Conservation (phyloP, 2,113 vertebrate species). For the Tylochromis polylepis region DNA sequence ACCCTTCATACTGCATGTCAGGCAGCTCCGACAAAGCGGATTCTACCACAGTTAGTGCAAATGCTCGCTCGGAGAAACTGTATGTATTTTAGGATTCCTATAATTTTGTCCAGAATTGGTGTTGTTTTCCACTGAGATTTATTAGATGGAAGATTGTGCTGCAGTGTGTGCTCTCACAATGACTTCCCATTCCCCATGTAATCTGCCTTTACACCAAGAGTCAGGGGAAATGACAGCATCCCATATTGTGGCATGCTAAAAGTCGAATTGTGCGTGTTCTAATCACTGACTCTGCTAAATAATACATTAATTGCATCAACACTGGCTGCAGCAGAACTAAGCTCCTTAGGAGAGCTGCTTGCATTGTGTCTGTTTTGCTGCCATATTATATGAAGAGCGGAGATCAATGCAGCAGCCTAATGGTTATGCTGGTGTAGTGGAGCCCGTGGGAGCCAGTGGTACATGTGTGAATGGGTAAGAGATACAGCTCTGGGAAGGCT, state of each 20-base stretch:
- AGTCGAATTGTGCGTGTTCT: conserved; percentile 42
- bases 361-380: conserved; percentile 28
- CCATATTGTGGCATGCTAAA: conserved; percentile 1
- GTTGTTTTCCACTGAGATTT: background rate
- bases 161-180: background rate
- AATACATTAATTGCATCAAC: conserved; percentile 60
- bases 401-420: conserved; percentile 49
- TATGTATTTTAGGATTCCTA: background rate
- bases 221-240: conserved; percentile 22
- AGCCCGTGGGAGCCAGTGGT: background rate
- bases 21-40: background rate
- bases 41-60: background rate
- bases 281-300: conserved; percentile 54
- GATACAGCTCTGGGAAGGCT: background rate
- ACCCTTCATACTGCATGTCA: background rate
- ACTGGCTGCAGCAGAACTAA: conserved; percentile 45
- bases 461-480: background rate
- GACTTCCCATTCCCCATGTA: conserved; percentile 1
- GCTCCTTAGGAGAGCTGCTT: conserved; percentile 43
- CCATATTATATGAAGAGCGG: conserved; percentile 17
- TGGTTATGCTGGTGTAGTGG: conserved; percentile 18
- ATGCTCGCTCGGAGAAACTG: background rate
- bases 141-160: background rate
- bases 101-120: background rate
- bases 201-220: conserved; percentile 21